These are phyloP conservation scores for Barnardius zonarius DNA, from an alignment of 2,113 vertebrate species.

Conservation along the genomic window DNA sequence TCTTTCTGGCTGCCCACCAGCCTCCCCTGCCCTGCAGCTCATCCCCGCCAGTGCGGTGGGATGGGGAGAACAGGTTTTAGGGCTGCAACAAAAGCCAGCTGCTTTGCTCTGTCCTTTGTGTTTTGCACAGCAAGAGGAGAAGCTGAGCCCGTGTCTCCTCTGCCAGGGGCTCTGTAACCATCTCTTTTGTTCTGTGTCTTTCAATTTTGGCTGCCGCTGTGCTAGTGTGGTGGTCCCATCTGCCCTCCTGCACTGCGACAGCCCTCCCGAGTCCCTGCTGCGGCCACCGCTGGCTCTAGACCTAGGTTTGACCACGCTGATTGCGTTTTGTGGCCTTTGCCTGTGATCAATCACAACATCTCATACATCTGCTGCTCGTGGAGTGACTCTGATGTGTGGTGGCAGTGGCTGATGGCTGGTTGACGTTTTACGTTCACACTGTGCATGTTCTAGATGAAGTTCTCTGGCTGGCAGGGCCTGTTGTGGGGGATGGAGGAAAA, in stretches of 20 bases:
- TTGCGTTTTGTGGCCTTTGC: not conserved
- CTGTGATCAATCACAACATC: not conserved
- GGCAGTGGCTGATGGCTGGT: conserved; percentile 10
- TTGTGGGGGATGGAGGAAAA: not conserved
- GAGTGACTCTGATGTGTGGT: conserved; percentile 15
- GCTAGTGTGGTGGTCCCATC: not conserved
- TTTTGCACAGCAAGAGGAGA: not conserved
- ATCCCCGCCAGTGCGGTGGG: not conserved
- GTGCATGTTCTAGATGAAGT: conserved; percentile 27
- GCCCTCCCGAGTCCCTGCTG: not conserved
- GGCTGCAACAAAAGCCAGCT: not conserved
- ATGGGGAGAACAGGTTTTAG: not conserved
- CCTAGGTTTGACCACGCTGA: not conserved
- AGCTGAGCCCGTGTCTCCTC: not conserved
- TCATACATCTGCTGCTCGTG: not conserved
- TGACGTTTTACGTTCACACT: not conserved
- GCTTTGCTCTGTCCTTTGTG: not conserved
- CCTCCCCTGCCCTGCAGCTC: not conserved
- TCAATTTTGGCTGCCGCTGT: not conserved
- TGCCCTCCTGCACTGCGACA: not conserved
- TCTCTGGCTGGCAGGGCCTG: not conserved
- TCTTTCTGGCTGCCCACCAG: not conserved
- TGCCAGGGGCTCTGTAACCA: not conserved
- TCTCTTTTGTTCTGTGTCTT: not conserved
- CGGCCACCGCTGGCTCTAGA: not conserved